These are phyloP conservation scores for Aythya baeri DNA, from an alignment of 2,113 vertebrate species.

Conservation along the genomic window DNA sequence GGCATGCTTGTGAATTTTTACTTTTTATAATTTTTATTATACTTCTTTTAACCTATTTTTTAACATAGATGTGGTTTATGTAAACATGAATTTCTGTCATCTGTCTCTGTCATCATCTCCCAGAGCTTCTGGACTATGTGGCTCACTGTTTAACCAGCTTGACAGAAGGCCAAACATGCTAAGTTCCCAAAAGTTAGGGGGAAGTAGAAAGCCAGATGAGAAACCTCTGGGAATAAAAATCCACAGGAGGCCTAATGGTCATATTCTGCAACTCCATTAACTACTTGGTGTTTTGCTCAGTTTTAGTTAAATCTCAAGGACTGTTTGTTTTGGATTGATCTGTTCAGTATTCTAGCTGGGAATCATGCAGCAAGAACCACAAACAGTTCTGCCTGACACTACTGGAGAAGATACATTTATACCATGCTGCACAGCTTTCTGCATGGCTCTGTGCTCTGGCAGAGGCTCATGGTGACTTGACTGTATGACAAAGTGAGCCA, in stretches of 20 bases:
- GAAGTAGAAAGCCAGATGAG: slow-evolving; percentile 53
- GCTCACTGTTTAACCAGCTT: slow-evolving; percentile 32
- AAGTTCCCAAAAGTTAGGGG: slow-evolving; percentile 45
- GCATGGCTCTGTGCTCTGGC: background rate
- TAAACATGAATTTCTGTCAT: slow-evolving; percentile 33
- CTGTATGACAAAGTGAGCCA: background rate
- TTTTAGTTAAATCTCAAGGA: background rate
- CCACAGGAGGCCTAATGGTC: background rate
- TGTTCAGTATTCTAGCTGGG: background rate
- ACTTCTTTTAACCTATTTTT: slow-evolving; percentile 22
- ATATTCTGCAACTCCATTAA: background rate
- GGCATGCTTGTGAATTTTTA: background rate
- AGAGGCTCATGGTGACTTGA: background rate
- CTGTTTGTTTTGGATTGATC: background rate
- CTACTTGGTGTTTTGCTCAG: background rate
- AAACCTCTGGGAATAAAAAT: slow-evolving; percentile 43
- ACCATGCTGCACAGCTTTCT: background rate
- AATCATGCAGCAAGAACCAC: background rate
- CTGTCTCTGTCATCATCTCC: background rate
- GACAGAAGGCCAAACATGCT: slow-evolving; percentile 32
- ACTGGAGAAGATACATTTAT: background rate
- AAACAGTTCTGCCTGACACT: background rate
- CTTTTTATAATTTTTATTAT: slow-evolving; percentile 1
- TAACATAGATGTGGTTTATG: slow-evolving; percentile 8
- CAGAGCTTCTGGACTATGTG: slow-evolving; percentile 35